Conservation (phyloP, 2,113 vertebrate species). For the Vimba vimba region DNA sequence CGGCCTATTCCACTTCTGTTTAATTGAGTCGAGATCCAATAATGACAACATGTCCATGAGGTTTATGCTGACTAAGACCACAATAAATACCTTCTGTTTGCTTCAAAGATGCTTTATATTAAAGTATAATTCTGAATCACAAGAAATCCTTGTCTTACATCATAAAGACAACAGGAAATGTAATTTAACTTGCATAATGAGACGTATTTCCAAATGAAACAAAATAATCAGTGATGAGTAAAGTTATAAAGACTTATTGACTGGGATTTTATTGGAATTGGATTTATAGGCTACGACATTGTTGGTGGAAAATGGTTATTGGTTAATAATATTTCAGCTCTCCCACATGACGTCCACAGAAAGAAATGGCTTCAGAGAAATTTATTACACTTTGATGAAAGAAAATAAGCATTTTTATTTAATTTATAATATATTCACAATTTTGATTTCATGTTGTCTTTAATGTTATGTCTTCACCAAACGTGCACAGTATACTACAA, state of each 20-base stretch:
- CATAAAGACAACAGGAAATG: neutral
- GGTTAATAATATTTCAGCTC: neutral
- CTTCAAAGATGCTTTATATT: conserved; percentile 5
- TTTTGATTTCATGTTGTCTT: no score
- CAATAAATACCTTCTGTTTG: neutral
- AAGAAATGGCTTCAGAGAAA: neutral
- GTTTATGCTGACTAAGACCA: neutral
- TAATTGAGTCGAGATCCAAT: conserved; percentile 48
- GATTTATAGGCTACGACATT: neutral
- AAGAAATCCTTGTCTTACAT: neutral
- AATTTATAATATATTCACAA: no score
- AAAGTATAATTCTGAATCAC: neutral
- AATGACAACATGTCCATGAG: conserved; percentile 24
- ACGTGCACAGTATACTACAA: no score
- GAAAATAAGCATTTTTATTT: no score
- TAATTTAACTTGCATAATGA: neutral
- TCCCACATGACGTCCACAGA: neutral
- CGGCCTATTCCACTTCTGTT: conserved; percentile 34
- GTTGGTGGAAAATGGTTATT: neutral
- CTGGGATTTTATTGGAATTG: neutral
- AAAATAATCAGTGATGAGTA: neutral
- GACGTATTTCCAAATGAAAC: neutral
- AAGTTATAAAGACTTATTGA: neutral
- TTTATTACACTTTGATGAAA: no score
- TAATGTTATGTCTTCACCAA: no score